Conservation (phyloP, 2,888 invertebrate genomes). For the Panzeria rudis region DNA sequence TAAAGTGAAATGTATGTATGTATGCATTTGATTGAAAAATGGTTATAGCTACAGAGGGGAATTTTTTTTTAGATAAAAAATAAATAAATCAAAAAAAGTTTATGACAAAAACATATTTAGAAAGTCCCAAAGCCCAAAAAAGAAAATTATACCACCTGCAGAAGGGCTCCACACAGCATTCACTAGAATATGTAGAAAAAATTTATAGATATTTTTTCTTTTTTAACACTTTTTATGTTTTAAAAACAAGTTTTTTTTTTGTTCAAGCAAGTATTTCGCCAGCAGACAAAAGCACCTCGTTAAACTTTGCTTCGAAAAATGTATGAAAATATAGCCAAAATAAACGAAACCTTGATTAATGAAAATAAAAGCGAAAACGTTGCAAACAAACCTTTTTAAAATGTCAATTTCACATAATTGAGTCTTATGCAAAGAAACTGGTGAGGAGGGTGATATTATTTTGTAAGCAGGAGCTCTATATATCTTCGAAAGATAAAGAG, state of each 20-base stretch:
- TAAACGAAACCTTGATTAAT: constrained; percentile 78
- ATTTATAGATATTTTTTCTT: not conserved
- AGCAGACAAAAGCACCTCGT: constrained; percentile 39
- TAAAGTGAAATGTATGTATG: no score
- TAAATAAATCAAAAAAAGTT: no score
- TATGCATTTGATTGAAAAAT: no score
- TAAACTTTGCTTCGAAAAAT: constrained; percentile 28
- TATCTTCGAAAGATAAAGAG: not conserved
- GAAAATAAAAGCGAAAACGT: constrained; percentile 70
- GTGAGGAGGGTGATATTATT: no score
- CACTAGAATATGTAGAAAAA: no score
- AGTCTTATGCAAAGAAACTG: constrained; percentile 74
- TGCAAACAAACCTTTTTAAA: constrained; percentile 75
- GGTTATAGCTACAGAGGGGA: no score
- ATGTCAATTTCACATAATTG: constrained; percentile 81
- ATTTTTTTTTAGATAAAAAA: no score
- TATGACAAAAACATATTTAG: no score
- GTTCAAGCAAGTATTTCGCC: not conserved
- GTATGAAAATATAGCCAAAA: not conserved
- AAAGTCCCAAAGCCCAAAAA: no score
- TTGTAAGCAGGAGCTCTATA: not conserved
- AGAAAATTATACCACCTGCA: no score
- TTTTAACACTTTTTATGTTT: not conserved
- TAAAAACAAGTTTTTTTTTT: not conserved
- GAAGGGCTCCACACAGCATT: no score